Conservation (phyloP, 2,888 invertebrate genomes). For the Morpho achilles region DNA sequence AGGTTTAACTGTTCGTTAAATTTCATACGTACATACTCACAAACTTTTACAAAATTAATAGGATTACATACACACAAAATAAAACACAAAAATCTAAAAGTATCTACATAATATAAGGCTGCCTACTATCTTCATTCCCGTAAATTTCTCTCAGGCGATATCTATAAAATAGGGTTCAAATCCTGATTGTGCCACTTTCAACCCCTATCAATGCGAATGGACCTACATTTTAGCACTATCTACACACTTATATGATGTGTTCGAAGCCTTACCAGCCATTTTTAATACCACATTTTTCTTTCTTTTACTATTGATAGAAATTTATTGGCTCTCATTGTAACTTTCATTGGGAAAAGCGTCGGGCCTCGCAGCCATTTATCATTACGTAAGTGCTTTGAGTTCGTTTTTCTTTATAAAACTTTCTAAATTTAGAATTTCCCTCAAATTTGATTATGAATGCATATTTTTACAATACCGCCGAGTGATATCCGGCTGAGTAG, state of each 20-base stretch:
- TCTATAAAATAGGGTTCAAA: constrained; percentile 16
- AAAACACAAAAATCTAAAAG: neutral
- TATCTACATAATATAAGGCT: too few species aligned
- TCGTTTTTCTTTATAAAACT: constrained; percentile 5
- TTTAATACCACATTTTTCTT: constrained; percentile 22
- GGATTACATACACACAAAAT: too few species aligned
- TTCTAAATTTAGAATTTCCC: neutral
- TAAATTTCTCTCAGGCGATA: constrained; percentile 5
- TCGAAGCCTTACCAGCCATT: constrained; percentile 9
- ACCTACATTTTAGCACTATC: constrained; percentile 19
- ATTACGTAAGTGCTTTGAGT: constrained; percentile 18
- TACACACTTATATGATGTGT: constrained; percentile 8
- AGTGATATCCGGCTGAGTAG: too few species aligned
- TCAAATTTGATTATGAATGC: too few species aligned
- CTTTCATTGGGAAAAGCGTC: constrained; percentile 16
- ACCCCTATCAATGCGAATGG: constrained; percentile 17
- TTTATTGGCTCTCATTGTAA: constrained; percentile 24
- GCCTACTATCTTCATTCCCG: neutral
- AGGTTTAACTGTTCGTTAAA: too few species aligned
- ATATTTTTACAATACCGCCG: too few species aligned
- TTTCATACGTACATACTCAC: too few species aligned
- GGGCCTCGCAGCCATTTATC: constrained; percentile 22
- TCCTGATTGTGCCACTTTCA: constrained; percentile 18
- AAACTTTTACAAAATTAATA: too few species aligned
- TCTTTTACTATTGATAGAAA: constrained; percentile 16